Percentiles rank a stretch among this genome's conserved stretches.
Evolutionary conservation across 1,140 invertebrate species (phyloP).

Genomic region (Heliothis subflexa): DNA sequence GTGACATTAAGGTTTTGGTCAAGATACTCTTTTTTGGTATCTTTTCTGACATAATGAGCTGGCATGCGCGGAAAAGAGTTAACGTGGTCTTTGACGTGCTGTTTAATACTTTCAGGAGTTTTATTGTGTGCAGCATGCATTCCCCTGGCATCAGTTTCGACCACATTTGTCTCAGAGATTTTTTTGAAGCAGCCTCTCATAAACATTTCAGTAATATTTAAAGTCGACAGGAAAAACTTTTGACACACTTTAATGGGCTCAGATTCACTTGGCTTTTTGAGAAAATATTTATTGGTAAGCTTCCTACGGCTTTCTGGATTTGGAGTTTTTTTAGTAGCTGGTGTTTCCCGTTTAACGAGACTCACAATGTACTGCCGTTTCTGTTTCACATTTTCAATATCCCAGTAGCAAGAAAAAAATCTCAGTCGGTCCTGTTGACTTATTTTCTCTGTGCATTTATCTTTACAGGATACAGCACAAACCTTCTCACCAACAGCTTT

Average conservation of each 20-base stretch:
- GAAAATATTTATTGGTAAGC: conserved; percentile 48
- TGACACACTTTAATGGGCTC: conserved; percentile 43
- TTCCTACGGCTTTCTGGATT: conserved; percentile 45
- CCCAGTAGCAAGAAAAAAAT: conserved; percentile 37
- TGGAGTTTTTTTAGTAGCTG: conserved; percentile 37
- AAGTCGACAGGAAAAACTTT: conserved; percentile 47
- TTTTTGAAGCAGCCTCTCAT: conserved; percentile 49
- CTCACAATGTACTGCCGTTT: conserved; percentile 47
- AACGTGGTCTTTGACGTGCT: conserved; percentile 43
- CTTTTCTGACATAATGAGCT: conserved; percentile 45
- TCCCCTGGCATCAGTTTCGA: conserved; percentile 41
- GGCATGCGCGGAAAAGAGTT: conserved; percentile 49
- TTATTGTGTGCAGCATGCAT: conserved; percentile 49
- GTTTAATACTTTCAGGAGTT: conserved; percentile 29
- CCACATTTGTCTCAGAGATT: conserved; percentile 45
- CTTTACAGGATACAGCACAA: no score
- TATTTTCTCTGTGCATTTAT: conserved; percentile 37
- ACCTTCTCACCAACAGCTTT: no score
- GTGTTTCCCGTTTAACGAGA: conserved; percentile 16
- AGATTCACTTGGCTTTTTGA: conserved; percentile 48
- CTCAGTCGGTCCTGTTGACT: conserved; percentile 29
- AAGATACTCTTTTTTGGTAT: conserved; percentile 47
- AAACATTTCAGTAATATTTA: conserved; percentile 49
- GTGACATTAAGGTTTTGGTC: conserved; percentile 47
- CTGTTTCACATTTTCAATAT: conserved; percentile 38